Percentiles rank a stretch among this genome's conserved stretches.
These are phyloP conservation scores for Saccostrea glomerata DNA, from an alignment of 1,140 invertebrate genomes.

Conservation along the genomic window DNA sequence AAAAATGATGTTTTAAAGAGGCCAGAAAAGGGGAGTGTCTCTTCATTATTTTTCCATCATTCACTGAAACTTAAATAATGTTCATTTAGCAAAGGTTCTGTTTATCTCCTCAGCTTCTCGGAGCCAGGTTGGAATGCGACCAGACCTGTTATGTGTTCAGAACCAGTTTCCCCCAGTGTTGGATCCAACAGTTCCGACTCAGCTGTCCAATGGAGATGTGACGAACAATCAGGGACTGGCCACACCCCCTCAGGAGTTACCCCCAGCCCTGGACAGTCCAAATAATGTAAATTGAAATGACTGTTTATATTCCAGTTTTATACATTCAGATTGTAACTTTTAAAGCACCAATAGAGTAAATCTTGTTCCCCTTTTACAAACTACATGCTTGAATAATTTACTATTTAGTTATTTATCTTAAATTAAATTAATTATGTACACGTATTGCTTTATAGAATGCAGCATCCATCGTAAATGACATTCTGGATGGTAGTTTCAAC, in stretches of 20 bases:
- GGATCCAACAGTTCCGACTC: neutral
- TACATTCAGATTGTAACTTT: too few relatives aligned
- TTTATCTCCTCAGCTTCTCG: neutral
- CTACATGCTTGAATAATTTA: neutral
- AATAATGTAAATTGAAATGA: neutral
- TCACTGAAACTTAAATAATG: too few relatives aligned
- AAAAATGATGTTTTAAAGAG: too few relatives aligned
- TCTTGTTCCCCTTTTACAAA: too few relatives aligned
- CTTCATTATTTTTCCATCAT: too few relatives aligned
- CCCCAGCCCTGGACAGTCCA: neutral
- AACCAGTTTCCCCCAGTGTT: conserved; percentile 11
- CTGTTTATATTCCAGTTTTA: too few relatives aligned
- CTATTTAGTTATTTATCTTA: neutral
- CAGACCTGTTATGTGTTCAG: neutral
- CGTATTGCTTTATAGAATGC: neutral
- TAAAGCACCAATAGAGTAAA: too few relatives aligned
- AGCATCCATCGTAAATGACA: conserved; percentile 5
- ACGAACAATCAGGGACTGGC: neutral
- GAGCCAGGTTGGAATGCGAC: conserved; percentile 16
- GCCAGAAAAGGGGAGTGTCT: too few relatives aligned
- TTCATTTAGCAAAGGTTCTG: neutral
- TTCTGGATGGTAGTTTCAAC: conserved; percentile 17
- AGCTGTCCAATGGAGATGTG: neutral
- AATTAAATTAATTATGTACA: too few relatives aligned
- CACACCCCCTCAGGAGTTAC: neutral